Base-by-base conservation (phyloP, 2,888 invertebrate genomes). In the Luperina testacea region DNA sequence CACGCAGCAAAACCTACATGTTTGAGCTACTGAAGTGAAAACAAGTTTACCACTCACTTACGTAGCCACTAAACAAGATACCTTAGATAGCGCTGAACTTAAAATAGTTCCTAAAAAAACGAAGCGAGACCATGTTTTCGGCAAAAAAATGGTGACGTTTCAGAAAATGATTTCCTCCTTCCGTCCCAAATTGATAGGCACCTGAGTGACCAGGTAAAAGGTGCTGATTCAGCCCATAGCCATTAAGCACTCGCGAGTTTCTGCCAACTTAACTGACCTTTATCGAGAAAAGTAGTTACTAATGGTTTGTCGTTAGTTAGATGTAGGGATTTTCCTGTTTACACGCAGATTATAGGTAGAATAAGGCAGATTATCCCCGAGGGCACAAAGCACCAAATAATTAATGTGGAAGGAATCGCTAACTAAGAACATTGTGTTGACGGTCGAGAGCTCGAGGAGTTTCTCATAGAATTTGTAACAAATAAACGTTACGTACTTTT, bases 161-260 rank as follows among this genome's bases (percentile, higher is more conserved):
- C 73, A 77, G 68, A 85, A 86, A 53, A 74, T 73, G 63, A 76
- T 61, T 78, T 74, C 65, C 57, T 51, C 53, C 69, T 17, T 59
- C 70, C 70, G n/a, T 38, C 51, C 67, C 57, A 86, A 82, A 80
- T 82, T 82, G 76, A 80, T 77, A 77, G 72, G 67, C 78, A 77
- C 63, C 83, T 80, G 71, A 77, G 72, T 65, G 61, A 75, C 65
- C 51, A 61, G 64, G 75, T 63, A 68, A 79, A 85, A 84, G 72
- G 72, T 87, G 88, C 88, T 82, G 89, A 88, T 68, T 88, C 89
- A 88, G 72, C 68, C 75, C 70, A 68, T 57, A 13, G 63, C 82
- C 79, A 88, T 88, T 87, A 88, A 76, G 70, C 71, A 76, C 72
- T 76, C 65, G 71, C 57, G 82, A 79, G 83, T 75, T 80, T 73